Percentiles rank a stretch among this genome's conserved stretches.
These are phyloP conservation scores for Drusus annulatus DNA, from an alignment of 1,140 invertebrate genomes.

Conservation along the genomic window DNA sequence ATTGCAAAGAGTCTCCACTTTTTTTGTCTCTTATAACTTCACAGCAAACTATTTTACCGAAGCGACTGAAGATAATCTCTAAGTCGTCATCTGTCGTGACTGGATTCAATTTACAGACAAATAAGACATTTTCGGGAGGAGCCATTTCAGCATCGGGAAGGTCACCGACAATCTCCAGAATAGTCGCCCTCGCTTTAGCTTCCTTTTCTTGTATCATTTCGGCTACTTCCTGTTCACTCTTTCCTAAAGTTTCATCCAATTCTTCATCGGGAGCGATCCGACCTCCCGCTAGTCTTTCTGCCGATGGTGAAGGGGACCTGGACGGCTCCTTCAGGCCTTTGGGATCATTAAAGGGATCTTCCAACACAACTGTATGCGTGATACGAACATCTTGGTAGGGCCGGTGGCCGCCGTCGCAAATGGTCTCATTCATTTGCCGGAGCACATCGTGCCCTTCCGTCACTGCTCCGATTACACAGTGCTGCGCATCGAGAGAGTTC, in stretches of 20 bases:
- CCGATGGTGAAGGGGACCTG: constrained; percentile 89
- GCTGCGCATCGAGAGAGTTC: constrained; percentile 92
- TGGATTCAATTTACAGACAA: constrained; percentile 99
- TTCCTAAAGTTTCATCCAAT: constrained; percentile 92
- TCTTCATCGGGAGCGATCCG: constrained; percentile 96
- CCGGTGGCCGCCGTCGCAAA: constrained; percentile 91
- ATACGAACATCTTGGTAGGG: constrained; percentile 98
- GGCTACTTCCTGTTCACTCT: constrained; percentile 85
- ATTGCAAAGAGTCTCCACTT: constrained; percentile 96
- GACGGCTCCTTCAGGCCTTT: constrained; percentile 82
- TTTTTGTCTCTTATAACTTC: constrained; percentile 97
- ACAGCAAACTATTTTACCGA: constrained; percentile 95
- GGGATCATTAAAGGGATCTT: constrained; percentile 97
- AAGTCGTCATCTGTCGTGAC: constrained; percentile 98
- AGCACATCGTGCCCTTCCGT: constrained; percentile 94
- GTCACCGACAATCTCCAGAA: constrained; percentile 99
- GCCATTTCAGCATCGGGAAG: constrained; percentile 97
- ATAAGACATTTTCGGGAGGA: constrained; percentile 98
- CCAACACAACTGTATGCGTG: constrained; percentile 96
- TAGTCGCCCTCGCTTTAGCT: constrained; percentile 96
- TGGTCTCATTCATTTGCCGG: constrained; percentile 92
- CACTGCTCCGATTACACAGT: constrained; percentile 98
- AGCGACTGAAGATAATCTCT: constrained; percentile 98
- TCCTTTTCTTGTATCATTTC: constrained; percentile 94
- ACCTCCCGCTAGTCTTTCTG: constrained; percentile 85